Evolutionary conservation across 92 coral and sea anemone species (phyloP).

Genomic region (Nematostella vectensis): DNA sequence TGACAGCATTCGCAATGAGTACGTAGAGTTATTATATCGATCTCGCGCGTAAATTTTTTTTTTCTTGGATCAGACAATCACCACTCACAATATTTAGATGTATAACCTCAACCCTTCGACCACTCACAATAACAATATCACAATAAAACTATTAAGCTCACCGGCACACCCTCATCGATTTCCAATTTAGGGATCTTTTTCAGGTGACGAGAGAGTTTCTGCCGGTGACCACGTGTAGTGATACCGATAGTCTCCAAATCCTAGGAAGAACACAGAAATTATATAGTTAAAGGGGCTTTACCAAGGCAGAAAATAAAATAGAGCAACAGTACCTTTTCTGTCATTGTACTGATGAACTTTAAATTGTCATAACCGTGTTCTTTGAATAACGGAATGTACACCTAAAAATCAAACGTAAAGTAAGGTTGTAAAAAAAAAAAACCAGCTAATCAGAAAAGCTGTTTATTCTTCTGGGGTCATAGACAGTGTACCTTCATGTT

Average conservation of each 20-base stretch:
- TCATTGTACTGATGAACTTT: constrained; percentile 80
- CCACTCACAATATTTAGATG: no score
- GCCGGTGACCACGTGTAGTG: constrained; percentile 75
- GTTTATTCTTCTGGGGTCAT: no score
- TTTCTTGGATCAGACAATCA: no score
- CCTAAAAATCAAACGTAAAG: constrained; percentile 20
- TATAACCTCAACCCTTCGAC: no score
- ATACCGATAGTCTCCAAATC: constrained; percentile 77
- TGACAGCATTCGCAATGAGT: no score
- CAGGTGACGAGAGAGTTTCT: constrained; percentile 50
- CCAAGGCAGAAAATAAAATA: not conserved
- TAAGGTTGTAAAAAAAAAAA: no score
- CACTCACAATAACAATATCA: no score
- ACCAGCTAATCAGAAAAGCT: no score
- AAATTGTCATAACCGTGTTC: constrained; percentile 79
- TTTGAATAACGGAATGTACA: constrained; percentile 58
- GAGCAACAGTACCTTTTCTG: constrained; percentile 52
- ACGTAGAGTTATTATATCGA: no score
- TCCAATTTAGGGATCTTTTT: constrained; percentile 60
- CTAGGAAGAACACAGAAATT: constrained; percentile 22
- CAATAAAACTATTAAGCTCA: no score
- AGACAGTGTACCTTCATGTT: constrained; percentile 70
- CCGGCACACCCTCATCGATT: constrained; percentile 87
- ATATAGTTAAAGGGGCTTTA: not conserved
- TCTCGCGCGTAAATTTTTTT: no score